Percentiles rank a stretch among this genome's conserved stretches.
Evolutionary conservation across 2,113 vertebrate genomes (phyloP).

Genomic region (Lipotes vexillifer): DNA sequence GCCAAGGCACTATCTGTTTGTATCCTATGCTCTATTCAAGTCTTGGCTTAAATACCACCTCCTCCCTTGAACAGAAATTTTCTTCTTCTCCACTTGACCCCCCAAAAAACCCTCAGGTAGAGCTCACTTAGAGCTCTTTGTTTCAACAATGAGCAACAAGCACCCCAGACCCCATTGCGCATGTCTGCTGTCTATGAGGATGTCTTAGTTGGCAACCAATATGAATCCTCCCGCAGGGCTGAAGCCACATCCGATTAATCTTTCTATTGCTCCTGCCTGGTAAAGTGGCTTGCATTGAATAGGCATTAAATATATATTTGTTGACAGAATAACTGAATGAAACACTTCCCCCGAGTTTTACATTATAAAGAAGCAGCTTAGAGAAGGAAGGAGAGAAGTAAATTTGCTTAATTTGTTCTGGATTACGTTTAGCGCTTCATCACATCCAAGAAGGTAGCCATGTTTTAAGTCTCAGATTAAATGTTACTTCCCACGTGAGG

Average conservation of each 20-base stretch:
- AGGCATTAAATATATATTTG: constrained; percentile 55
- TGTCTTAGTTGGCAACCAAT: not conserved
- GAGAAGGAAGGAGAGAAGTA: not conserved
- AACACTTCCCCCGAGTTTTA: constrained; percentile 51
- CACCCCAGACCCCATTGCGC: rapidly evolving
- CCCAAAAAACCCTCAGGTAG: not conserved
- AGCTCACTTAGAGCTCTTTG: not conserved
- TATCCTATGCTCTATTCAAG: not conserved
- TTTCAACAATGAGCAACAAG: not conserved
- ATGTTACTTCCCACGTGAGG: not conserved
- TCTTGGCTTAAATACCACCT: not conserved
- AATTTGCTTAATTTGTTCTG: not conserved
- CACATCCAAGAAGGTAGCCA: not conserved
- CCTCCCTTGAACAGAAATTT: not conserved
- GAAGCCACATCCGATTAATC: constrained; percentile 18
- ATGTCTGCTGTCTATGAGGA: not conserved
- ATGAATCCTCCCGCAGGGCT: not conserved
- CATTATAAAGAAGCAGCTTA: constrained; percentile 8
- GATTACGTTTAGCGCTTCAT: not conserved
- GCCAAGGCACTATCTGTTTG: not conserved
- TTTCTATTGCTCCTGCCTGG: not conserved
- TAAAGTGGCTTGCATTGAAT: constrained; percentile 34
- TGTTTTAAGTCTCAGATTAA: not conserved
- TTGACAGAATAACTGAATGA: constrained; percentile 54
- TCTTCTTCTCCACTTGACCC: not conserved